Conservation (phyloP, 1,140 invertebrate species). For the Papilio machaon region DNA sequence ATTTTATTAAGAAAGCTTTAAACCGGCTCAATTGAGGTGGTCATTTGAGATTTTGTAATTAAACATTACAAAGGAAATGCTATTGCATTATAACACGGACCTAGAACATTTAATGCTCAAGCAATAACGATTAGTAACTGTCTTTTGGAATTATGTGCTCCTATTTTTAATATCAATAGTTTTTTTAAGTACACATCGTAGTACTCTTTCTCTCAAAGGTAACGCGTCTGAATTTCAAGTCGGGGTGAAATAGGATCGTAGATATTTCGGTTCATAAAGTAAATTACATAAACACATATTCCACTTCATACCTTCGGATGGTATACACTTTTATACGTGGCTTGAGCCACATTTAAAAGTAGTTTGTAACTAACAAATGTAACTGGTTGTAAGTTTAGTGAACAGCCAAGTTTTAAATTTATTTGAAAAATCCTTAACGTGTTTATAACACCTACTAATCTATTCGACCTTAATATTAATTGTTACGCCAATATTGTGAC, state of each 20-base stretch:
- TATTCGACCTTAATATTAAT: constrained; percentile 6
- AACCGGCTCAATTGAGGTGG: constrained; percentile 7
- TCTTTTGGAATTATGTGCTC: background rate
- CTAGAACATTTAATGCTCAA: background rate
- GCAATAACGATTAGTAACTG: background rate
- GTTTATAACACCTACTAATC: background rate
- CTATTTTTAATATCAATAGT: no score
- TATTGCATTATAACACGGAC: background rate
- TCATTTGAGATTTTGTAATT: constrained; percentile 35
- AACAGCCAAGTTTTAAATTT: background rate
- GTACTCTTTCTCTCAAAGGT: background rate
- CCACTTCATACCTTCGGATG: no score
- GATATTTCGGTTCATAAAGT: no score
- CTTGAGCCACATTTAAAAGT: background rate
- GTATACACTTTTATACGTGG: no score
- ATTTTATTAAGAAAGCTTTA: constrained; percentile 36
- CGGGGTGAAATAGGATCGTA: no score
- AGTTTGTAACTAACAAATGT: background rate
- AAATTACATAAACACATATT: no score
- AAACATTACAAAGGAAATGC: constrained; percentile 31
- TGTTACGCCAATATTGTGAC: background rate
- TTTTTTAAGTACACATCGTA: no score
- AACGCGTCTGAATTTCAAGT: background rate
- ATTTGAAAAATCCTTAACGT: background rate
- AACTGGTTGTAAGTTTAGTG: background rate